Base-by-base conservation (phyloP, 2,888 invertebrate species). In the Ophraella communa region DNA sequence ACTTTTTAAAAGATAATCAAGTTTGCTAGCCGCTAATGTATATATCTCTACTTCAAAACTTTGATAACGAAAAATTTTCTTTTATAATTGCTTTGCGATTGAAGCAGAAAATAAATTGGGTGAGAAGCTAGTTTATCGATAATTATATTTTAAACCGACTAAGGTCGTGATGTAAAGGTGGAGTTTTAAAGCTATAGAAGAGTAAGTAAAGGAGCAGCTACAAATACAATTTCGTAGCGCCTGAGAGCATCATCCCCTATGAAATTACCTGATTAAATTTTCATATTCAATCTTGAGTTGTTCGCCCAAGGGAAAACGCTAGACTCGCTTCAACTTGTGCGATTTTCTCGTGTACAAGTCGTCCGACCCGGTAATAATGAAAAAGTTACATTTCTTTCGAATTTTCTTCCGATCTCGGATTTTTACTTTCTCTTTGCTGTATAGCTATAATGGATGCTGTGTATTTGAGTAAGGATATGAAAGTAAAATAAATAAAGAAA, bases 211-310 rank as follows among this genome's bases (percentile, higher is more conserved):
- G 72, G 71, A 70, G 70, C 70, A 71, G 67, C 69, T 63, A 66
- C 68, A 74, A 74, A 75, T 74, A 76, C 76, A 78, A 78, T 80
- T 78, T 78, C 77, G 74, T 74, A 74, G 69, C 71, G 73, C 73
- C 73, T 55, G 66, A 59, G 73, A 74, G 80, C 81, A 80, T 81
- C 80, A 82, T 83, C 84, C 86, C 86, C 86, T 86, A 87, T 87
- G 86, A 87, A 87, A 87, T 87, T 87, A 87, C 86, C 85, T 85
- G 85, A 89, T 89, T 89, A 89, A 89, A 89, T 87, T 89, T 89
- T 89, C 89, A 89, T 89, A 89, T 89, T 89, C 89, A 89, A 89
- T 89, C 88, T 88, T 87, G 87, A 86, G 84, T 85, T 87, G 86
- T 86, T 86, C 87, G 85, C 87, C 83, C 84, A 82, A 82, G 85